Evolutionary conservation across 2,113 vertebrate species (phyloP).

Genomic region (Chionodraco myersi): DNA sequence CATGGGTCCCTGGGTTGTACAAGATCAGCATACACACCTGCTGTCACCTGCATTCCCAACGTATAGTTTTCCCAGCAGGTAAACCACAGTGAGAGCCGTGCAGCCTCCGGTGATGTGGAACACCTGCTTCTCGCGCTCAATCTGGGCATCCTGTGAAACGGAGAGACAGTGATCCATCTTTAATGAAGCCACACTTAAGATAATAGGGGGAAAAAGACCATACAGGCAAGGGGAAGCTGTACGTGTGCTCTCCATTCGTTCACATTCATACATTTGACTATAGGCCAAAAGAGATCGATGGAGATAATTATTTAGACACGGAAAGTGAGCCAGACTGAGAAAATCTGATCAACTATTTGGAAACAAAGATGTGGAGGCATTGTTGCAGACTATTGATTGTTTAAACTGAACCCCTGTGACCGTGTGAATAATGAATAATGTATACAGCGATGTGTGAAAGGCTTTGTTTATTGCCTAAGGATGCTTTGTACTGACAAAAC

Average conservation of each 20-base stretch:
- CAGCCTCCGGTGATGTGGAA: conserved; percentile 94
- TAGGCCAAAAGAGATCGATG: background rate
- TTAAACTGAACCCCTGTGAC: conserved; percentile 22
- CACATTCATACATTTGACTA: background rate
- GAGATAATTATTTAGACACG: background rate
- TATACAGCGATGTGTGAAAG: background rate
- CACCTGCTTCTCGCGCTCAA: conserved; percentile 89
- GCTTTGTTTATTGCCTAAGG: background rate
- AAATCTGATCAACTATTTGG: conserved; percentile 22
- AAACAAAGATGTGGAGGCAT: background rate
- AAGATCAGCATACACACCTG: conserved; percentile 83
- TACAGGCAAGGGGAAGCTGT: background rate
- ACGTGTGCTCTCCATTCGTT: background rate
- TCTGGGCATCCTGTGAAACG: conserved; percentile 89
- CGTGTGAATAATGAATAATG: conserved; percentile 14
- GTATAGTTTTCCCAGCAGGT: conserved; percentile 93
- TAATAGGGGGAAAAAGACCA: background rate
- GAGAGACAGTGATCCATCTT: conserved; percentile 26
- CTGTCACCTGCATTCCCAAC: conserved; percentile 97
- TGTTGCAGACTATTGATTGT: conserved; percentile 8
- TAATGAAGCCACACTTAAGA: background rate
- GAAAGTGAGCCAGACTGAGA: background rate
- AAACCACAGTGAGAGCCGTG: conserved; percentile 92
- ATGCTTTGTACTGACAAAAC: background rate
- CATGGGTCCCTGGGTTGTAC: background rate